phyloP scores from a whole-genome alignment of 2,113 vertebrate genomes.

The Vimba vimba region DNA sequence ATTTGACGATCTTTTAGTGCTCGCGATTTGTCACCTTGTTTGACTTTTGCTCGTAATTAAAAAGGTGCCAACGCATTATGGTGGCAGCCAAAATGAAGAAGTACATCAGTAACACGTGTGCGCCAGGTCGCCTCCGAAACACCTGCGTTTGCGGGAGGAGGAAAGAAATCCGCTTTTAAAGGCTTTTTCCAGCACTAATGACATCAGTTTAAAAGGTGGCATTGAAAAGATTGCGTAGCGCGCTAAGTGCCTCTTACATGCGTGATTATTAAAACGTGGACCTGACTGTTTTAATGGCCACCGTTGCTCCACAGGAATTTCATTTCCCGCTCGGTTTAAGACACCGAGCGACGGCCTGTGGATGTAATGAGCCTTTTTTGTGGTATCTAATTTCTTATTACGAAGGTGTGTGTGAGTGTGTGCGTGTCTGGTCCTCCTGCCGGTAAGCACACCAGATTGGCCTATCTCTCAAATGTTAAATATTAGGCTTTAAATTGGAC shows the following conservation, averaged over 20 bases:
- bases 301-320: constrained; percentile 62
- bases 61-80: constrained; percentile 52
- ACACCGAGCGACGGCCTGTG: constrained; percentile 8
- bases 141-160: constrained; percentile 18
- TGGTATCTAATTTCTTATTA: constrained; percentile 63
- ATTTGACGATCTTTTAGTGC: constrained; percentile 16
- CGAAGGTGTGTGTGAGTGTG: constrained; percentile 29
- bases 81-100: constrained; percentile 41
- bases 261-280: constrained; percentile 50
- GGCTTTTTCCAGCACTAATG: constrained; percentile 21
- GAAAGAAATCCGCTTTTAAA: constrained; percentile 2
- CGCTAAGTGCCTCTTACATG: constrained; percentile 35
- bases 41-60: constrained; percentile 36
- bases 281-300: constrained; percentile 51
- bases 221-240: constrained; percentile 11
- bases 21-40: constrained; percentile 31
- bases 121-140: neutral
- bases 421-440: neutral
- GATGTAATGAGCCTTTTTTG: constrained; percentile 63
- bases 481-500: constrained; percentile 86
- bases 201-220: constrained; percentile 40
- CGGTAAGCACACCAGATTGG: constrained; percentile 62
- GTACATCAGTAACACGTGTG: constrained; percentile 32
- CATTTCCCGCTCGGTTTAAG: constrained; percentile 45
- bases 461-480: constrained; percentile 80